Evolutionary conservation across 2,888 invertebrate genomes (phyloP).

Genomic region (Cyclophora punctaria): DNA sequence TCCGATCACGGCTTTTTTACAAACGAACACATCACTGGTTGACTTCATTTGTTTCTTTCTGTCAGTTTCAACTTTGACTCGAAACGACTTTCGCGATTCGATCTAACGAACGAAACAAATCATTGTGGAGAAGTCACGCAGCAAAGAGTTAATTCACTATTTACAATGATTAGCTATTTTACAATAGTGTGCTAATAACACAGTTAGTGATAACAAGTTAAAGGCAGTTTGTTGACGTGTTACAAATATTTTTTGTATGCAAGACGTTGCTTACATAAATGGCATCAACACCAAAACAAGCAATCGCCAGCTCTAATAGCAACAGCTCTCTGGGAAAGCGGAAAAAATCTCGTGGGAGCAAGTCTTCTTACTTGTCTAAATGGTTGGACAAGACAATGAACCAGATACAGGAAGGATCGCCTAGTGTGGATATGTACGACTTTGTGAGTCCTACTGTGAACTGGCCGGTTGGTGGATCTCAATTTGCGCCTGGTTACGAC

Average conservation of each 20-base stretch:
- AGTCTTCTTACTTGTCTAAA: conserved; percentile 62
- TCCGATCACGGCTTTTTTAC: too few relatives aligned
- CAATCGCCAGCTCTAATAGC: conserved; percentile 50
- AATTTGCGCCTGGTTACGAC: conserved; percentile 58
- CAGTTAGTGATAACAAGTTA: conserved; percentile 1
- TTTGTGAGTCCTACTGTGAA: conserved; percentile 42
- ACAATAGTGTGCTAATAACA: neutral
- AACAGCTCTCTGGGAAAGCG: conserved; percentile 65
- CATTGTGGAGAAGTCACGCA: conserved; percentile 3
- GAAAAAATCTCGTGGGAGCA: conserved; percentile 62
- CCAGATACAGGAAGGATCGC: conserved; percentile 54
- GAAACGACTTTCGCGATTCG: conserved; percentile 9
- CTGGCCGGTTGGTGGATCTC: conserved; percentile 46
- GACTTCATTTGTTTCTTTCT: neutral
- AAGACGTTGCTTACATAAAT: conserved; percentile 35
- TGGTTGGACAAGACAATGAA: conserved; percentile 70
- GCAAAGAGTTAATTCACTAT: neutral
- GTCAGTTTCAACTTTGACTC: neutral
- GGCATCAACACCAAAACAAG: conserved; percentile 66
- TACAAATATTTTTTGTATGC: conserved; percentile 3
- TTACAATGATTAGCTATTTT: conserved; percentile 6
- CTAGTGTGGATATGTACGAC: conserved; percentile 58
- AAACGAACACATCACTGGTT: too few relatives aligned
- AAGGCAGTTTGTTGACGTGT: conserved; percentile 3
- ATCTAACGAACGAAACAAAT: conserved; percentile 6